phyloP scores from a whole-genome alignment of 2,113 vertebrate genomes.

The Sakesphorus luctuosus region DNA sequence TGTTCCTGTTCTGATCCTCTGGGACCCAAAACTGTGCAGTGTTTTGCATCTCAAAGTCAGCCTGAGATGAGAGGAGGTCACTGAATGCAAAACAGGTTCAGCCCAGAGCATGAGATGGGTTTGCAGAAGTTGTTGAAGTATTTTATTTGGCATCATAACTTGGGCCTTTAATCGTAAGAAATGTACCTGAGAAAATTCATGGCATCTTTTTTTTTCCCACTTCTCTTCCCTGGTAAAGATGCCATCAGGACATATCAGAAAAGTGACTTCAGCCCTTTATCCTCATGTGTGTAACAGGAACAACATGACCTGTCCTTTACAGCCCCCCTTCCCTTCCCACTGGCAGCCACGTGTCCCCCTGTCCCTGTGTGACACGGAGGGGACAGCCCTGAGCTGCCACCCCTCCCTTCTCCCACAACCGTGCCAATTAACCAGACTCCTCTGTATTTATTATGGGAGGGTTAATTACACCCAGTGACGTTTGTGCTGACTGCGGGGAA shows the following conservation, averaged over 20 bases:
- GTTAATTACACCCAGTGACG: not conserved
- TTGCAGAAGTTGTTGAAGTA: not conserved
- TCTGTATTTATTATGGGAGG: slow-evolving; percentile 12
- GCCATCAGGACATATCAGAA: not conserved
- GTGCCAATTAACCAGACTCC: slow-evolving; percentile 26
- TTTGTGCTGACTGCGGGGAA: slow-evolving; percentile 46
- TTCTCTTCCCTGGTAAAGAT: not conserved
- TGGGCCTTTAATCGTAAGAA: not conserved
- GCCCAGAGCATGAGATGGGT: not conserved
- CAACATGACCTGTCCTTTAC: not conserved
- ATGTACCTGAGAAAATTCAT: not conserved
- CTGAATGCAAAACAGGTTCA: not conserved
- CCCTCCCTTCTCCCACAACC: not conserved
- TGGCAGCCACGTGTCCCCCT: not conserved
- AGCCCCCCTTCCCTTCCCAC: not conserved
- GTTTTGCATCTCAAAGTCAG: not conserved
- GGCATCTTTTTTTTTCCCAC: not conserved
- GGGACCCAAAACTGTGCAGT: not conserved
- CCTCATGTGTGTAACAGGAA: not conserved
- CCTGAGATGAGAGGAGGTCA: not conserved
- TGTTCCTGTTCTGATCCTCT: not conserved
- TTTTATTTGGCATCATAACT: not conserved
- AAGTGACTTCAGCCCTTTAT: not conserved
- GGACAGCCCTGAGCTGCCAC: slow-evolving; percentile 26
- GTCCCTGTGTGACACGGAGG: not conserved